These are phyloP conservation scores for Zosterops lateralis DNA, from an alignment of 2,113 vertebrate genomes.

Conservation along the genomic window DNA sequence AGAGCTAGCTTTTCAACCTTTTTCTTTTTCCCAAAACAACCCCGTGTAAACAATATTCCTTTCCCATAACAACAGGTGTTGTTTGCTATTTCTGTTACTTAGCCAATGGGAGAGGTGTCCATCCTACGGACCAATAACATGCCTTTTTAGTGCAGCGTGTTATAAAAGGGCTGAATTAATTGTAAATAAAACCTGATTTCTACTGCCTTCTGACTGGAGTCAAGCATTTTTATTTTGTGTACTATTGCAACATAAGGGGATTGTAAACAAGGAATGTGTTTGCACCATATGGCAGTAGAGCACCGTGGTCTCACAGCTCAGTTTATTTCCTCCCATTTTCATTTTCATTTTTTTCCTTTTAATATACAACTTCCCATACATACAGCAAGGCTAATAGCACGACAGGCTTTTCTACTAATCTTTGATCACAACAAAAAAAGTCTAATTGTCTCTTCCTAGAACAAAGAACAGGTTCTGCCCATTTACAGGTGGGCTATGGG, in stretches of 20 bases:
- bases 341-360: neutral
- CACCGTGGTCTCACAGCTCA: fast-evolving
- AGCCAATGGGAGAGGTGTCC: no score
- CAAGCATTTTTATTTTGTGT: no score
- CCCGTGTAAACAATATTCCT: no score
- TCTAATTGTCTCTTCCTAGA: neutral
- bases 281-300: neutral
- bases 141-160: no score
- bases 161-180: no score
- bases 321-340: neutral
- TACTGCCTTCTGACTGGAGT: no score
- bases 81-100: no score
- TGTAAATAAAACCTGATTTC: no score
- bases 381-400: neutral
- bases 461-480: neutral
- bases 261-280: neutral
- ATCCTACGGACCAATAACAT: no score
- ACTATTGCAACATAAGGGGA: neutral
- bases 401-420: neutral
- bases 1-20: no score
- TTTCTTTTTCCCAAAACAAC: no score
- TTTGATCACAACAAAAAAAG: neutral
- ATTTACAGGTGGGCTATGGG: neutral
- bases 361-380: neutral
- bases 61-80: no score